These are phyloP conservation scores for Amphiprion clarkii DNA, from an alignment of 2,797 vertebrate genomes.

Conservation along the genomic window DNA sequence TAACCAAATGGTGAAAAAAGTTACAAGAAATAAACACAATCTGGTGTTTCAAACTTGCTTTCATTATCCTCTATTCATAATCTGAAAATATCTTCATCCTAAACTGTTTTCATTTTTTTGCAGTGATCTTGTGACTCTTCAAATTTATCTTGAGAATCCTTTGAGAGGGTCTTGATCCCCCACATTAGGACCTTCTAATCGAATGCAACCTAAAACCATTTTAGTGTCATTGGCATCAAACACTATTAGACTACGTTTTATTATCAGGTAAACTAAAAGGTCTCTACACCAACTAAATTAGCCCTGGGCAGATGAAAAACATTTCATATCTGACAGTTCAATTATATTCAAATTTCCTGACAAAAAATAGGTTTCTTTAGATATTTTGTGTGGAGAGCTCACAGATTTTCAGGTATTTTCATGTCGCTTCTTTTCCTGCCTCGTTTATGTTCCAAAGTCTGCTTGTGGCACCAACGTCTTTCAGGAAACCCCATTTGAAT, in stretches of 20 bases:
- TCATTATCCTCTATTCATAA: conserved; percentile 2
- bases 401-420: conserved; percentile 72
- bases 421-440: conserved; percentile 61
- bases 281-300: conserved; percentile 10
- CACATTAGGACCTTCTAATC: not conserved
- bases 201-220: conserved; percentile 3
- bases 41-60: not conserved
- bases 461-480: conserved; percentile 72
- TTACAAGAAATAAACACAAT: not conserved
- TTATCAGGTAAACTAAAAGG: conserved; percentile 12
- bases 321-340: conserved; percentile 30
- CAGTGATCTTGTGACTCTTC: conserved; percentile 1
- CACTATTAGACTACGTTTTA: conserved; percentile 7
- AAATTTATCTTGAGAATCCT: conserved; percentile 1
- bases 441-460: conserved; percentile 67
- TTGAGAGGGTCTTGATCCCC: not conserved
- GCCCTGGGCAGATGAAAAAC: conserved; percentile 10
- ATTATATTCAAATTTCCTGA: conserved; percentile 44
- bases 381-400: conserved; percentile 50
- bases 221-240: not conserved
- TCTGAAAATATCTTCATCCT: not conserved
- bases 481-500: conserved; percentile 84
- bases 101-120: not conserved
- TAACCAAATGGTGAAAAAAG: not conserved
- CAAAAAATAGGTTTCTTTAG: conserved; percentile 41